Conservation (phyloP, 1,140 invertebrate species). For the Trichonephila inaurata region DNA sequence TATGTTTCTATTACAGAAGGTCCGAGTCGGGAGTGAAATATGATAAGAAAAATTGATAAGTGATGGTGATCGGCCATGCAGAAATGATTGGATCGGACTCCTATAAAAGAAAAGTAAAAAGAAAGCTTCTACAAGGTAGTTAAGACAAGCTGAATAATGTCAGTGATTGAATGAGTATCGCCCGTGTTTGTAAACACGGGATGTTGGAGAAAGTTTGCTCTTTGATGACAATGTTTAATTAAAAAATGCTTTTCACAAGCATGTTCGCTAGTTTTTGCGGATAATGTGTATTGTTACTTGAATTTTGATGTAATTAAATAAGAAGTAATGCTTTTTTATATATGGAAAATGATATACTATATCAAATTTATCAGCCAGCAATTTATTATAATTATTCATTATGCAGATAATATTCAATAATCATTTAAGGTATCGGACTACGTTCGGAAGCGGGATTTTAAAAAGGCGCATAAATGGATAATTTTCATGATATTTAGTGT, state of each 20-base stretch:
- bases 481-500: too few species aligned
- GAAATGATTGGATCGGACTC: not conserved
- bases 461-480: too few species aligned
- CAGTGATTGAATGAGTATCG: not conserved
- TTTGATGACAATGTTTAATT: not conserved
- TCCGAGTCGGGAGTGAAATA: conserved; percentile 1
- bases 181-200: not conserved
- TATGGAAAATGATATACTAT: too few species aligned
- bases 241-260: not conserved
- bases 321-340: too few species aligned
- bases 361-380: too few species aligned
- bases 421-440: too few species aligned
- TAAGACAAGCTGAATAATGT: not conserved
- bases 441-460: too few species aligned
- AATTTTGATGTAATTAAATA: too few species aligned
- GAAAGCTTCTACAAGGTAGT: not conserved
- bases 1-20: conserved; percentile 45
- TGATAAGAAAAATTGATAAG: conserved; percentile 44
- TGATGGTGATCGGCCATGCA: conserved; percentile 20
- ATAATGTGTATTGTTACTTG: too few species aligned
- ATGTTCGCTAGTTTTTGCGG: too few species aligned
- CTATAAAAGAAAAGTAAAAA: not conserved
- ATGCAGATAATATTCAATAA: too few species aligned
- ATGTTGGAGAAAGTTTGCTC: not conserved
- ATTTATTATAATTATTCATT: too few species aligned